phyloP scores from a whole-genome alignment of 1,140 invertebrate genomes.

The Bombus superbus region DNA sequence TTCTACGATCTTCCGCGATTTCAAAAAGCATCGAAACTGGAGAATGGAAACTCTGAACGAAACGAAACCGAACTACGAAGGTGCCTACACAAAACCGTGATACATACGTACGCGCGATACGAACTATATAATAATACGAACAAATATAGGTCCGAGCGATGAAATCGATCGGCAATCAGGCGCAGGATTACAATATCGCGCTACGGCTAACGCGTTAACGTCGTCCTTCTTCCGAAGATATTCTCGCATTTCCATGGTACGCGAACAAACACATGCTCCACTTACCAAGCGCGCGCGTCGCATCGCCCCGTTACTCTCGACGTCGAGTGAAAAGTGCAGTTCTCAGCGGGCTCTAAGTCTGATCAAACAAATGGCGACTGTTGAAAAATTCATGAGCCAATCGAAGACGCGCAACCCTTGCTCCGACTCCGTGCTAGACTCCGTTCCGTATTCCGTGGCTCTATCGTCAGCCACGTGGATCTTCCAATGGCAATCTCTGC shows the following conservation, averaged over 20 bases:
- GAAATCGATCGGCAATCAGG: neutral
- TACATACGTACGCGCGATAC: neutral
- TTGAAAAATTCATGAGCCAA: conserved; percentile 71
- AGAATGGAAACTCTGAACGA: neutral
- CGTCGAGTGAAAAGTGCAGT: conserved; percentile 50
- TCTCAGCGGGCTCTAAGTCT: conserved; percentile 52
- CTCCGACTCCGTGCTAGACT: neutral
- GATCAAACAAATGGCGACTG: conserved; percentile 68
- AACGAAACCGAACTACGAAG: neutral
- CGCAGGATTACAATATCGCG: neutral
- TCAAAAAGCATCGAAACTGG: neutral
- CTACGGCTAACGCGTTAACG: conserved; percentile 11
- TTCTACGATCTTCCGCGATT: neutral
- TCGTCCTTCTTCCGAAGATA: neutral
- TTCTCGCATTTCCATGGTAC: conserved; percentile 30
- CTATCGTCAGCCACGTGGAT: conserved; percentile 5
- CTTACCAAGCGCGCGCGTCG: conserved; percentile 12
- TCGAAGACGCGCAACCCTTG: conserved; percentile 52
- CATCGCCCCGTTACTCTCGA: conserved; percentile 1
- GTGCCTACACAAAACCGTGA: neutral
- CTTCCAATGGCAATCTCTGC: neutral
- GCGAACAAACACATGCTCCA: conserved; percentile 19
- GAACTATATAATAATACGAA: neutral
- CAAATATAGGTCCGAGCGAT: neutral
- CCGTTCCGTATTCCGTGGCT: neutral